Evolutionary conservation across 1,140 invertebrate species (phyloP).

Genomic region (Papilio xuthus): DNA sequence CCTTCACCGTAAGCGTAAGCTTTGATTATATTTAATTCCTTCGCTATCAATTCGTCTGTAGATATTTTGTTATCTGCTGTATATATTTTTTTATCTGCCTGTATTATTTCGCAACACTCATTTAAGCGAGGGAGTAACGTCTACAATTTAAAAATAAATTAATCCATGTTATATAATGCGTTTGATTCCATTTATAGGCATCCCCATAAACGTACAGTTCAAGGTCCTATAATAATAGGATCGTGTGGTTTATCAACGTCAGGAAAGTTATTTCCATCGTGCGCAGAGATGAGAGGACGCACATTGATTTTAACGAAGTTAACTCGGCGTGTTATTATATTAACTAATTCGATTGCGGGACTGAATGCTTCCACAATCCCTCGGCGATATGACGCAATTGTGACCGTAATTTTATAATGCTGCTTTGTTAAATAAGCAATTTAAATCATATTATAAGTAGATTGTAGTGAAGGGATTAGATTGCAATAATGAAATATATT

Average conservation of each 20-base stretch:
- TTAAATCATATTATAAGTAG: background rate
- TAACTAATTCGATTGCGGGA: constrained; percentile 28
- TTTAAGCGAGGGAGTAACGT: too few relatives aligned
- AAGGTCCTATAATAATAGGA: constrained; percentile 23
- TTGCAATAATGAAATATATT: background rate
- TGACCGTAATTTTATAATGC: background rate
- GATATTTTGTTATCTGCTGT: too few relatives aligned
- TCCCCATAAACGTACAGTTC: background rate
- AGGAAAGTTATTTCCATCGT: constrained; percentile 21
- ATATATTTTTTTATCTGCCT: too few relatives aligned
- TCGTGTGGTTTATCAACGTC: constrained; percentile 5
- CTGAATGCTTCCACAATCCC: constrained; percentile 13
- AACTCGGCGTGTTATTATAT: constrained; percentile 11
- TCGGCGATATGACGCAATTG: constrained; percentile 25
- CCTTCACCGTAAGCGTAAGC: too few relatives aligned
- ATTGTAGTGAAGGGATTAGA: background rate
- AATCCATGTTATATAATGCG: background rate
- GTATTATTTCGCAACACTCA: too few relatives aligned
- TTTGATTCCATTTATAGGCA: constrained; percentile 9
- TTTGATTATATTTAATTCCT: too few relatives aligned
- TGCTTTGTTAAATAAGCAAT: background rate
- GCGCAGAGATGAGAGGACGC: background rate
- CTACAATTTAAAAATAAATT: background rate
- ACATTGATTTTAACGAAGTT: constrained; percentile 27
- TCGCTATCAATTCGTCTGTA: too few relatives aligned